phyloP scores from a whole-genome alignment of 2,113 vertebrate genomes.

The Tiliqua scincoides region DNA sequence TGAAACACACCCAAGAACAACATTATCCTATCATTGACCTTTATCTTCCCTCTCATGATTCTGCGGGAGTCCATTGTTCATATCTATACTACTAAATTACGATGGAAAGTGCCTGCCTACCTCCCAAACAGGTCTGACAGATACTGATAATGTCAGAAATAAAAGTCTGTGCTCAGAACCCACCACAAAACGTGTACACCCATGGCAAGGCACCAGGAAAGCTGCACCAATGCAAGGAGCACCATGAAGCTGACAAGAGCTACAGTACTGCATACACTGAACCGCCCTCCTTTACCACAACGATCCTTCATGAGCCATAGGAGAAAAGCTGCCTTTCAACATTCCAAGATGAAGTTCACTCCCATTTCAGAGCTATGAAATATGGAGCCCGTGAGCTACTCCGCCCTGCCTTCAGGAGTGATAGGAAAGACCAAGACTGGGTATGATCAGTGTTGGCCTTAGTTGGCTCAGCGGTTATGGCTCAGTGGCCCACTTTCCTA shows the following conservation, averaged over 20 bases:
- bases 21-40: background rate
- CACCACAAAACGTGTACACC: background rate
- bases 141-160: background rate
- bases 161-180: background rate
- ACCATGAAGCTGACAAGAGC: background rate
- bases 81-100: background rate
- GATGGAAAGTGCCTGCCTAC: background rate
- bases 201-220: background rate
- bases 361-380: background rate
- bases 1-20: background rate
- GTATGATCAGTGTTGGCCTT: background rate
- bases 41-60: background rate
- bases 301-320: background rate
- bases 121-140: conserved; percentile 13
- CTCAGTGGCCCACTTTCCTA: background rate
- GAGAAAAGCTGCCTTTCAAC: background rate
- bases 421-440: background rate
- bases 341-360: background rate
- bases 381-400: background rate
- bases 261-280: background rate
- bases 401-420: background rate
- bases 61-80: background rate
- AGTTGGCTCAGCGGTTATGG: background rate
- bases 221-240: background rate
- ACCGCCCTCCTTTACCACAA: background rate